phyloP scores from a whole-genome alignment of 2,888 invertebrate species.

The Ennomos quercinarius region DNA sequence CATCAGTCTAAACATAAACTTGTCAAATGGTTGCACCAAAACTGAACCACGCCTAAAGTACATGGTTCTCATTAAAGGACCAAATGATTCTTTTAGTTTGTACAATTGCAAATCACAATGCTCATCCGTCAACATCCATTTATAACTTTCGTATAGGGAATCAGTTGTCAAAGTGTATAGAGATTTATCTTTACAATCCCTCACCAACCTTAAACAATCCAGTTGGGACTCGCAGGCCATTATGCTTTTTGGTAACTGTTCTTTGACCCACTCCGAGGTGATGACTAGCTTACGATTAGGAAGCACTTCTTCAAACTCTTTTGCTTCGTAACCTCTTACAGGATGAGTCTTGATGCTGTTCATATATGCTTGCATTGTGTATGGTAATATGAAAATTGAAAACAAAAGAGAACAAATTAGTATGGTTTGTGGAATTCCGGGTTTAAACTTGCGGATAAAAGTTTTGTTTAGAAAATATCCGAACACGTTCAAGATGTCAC shows the following conservation, averaged over 20 bases:
- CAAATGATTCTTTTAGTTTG: slow-evolving; percentile 40
- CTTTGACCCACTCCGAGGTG: slow-evolving; percentile 17
- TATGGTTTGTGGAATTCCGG: slow-evolving; percentile 42
- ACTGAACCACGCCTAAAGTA: slow-evolving; percentile 54
- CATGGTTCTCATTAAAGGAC: slow-evolving; percentile 40
- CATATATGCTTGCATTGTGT: slow-evolving; percentile 48
- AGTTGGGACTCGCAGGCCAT: slow-evolving; percentile 39
- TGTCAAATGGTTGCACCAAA: slow-evolving; percentile 33
- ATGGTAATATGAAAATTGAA: slow-evolving; percentile 48
- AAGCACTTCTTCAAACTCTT: slow-evolving; percentile 34
- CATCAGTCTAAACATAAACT: slow-evolving; percentile 27
- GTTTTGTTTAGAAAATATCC: slow-evolving; percentile 53
- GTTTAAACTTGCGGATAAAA: slow-evolving; percentile 28
- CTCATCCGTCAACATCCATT: slow-evolving; percentile 42
- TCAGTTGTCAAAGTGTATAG: slow-evolving; percentile 45
- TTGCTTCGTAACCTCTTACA: slow-evolving; percentile 43
- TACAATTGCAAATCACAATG: slow-evolving; percentile 42
- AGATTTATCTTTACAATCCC: slow-evolving; percentile 23
- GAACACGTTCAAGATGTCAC: slow-evolving; percentile 46
- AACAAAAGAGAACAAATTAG: slow-evolving; percentile 46
- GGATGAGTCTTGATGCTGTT: slow-evolving; percentile 48
- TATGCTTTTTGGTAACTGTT: neutral
- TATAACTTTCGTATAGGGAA: slow-evolving; percentile 32
- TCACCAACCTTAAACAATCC: slow-evolving; percentile 46
- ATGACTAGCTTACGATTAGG: slow-evolving; percentile 29